These are phyloP conservation scores for Apamea sordens DNA, from an alignment of 2,888 invertebrate genomes.

Conservation along the genomic window DNA sequence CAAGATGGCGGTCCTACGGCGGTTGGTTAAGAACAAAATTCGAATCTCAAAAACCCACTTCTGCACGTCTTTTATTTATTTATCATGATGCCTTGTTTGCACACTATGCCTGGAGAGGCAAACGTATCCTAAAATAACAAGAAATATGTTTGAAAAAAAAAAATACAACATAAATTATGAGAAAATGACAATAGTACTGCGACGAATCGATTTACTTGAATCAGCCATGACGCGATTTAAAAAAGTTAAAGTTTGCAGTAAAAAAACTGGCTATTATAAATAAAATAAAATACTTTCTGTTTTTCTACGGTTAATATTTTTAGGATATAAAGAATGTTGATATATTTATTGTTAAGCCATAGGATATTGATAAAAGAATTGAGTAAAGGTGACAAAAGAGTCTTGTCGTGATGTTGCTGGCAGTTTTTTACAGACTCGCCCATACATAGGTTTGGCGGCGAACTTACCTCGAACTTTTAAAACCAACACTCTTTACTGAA, in stretches of 20 bases:
- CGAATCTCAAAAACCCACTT: slow-evolving; percentile 14
- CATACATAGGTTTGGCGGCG: no score
- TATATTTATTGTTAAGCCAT: slow-evolving; percentile 34
- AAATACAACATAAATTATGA: slow-evolving; percentile 60
- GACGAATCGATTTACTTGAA: slow-evolving; percentile 56
- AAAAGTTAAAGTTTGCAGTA: slow-evolving; percentile 37
- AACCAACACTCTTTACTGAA: no score
- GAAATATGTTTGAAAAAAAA: slow-evolving; percentile 38
- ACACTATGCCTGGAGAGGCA: slow-evolving; percentile 23
- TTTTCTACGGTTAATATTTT: slow-evolving; percentile 43
- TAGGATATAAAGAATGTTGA: slow-evolving; percentile 41
- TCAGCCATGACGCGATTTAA: slow-evolving; percentile 53
- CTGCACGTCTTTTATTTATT: slow-evolving; percentile 30
- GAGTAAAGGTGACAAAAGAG: slow-evolving; percentile 11
- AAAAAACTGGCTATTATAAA: slow-evolving; percentile 45
- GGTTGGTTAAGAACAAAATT: neutral
- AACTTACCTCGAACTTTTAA: no score
- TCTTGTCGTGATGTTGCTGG: no score
- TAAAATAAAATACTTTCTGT: slow-evolving; percentile 31
- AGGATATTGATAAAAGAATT: slow-evolving; percentile 27
- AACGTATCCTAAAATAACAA: slow-evolving; percentile 59
- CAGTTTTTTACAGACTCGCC: no score
- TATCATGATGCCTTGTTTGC: slow-evolving; percentile 43
- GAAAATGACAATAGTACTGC: slow-evolving; percentile 50
- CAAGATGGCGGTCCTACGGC: slow-evolving; percentile 4